Percentiles rank a stretch among this genome's conserved stretches.
These are phyloP conservation scores for Pheosia tremula DNA, from an alignment of 2,888 invertebrate species.

Conservation along the genomic window DNA sequence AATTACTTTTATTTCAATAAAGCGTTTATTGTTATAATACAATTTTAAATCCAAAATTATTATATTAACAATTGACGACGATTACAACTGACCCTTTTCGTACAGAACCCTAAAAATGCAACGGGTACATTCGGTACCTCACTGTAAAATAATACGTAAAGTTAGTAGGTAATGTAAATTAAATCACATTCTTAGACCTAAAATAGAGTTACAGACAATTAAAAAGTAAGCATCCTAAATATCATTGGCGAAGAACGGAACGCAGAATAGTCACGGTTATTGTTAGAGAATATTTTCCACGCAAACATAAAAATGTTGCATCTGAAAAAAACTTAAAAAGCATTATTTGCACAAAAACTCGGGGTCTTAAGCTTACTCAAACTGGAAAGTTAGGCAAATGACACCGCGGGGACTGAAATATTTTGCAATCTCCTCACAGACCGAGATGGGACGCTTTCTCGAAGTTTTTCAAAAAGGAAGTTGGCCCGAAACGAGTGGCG, in stretches of 20 bases:
- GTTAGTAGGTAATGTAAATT: too few relatives aligned
- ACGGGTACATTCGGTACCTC: too few relatives aligned
- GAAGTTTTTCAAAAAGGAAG: conserved; percentile 66
- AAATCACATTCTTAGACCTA: too few relatives aligned
- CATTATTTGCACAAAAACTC: conserved; percentile 61
- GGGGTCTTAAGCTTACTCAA: conserved; percentile 75
- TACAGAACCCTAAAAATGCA: too few relatives aligned
- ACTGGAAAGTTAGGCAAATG: conserved; percentile 78
- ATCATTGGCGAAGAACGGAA: conserved; percentile 32
- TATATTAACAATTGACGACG: too few relatives aligned
- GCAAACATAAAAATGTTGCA: conserved; percentile 59
- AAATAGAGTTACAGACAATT: background rate
- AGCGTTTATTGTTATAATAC: too few relatives aligned
- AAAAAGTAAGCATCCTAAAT: conserved; percentile 13
- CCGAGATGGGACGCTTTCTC: conserved; percentile 63
- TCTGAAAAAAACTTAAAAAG: conserved; percentile 52
- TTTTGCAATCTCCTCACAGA: conserved; percentile 72
- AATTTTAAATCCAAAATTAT: too few relatives aligned
- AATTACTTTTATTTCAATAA: too few relatives aligned
- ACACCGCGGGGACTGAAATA: conserved; percentile 75
- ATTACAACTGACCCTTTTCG: too few relatives aligned
- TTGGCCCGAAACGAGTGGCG: conserved; percentile 55
- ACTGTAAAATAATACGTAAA: too few relatives aligned
- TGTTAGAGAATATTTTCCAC: conserved; percentile 48
- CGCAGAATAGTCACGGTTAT: conserved; percentile 40